phyloP scores from a whole-genome alignment of 2,888 invertebrate species.

The Elegia similella region DNA sequence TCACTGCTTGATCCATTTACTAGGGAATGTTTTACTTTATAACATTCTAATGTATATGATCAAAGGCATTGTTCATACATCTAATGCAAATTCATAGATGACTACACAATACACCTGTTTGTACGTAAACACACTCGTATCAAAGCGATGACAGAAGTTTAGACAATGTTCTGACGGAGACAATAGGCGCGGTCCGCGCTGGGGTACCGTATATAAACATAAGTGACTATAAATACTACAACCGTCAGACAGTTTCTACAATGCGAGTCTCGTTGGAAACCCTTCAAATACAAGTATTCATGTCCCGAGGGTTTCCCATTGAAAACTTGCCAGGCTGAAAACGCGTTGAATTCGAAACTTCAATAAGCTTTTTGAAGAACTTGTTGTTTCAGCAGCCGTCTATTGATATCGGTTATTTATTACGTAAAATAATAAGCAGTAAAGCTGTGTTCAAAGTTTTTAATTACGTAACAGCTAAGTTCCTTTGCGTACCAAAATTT shows the following conservation, averaged over 20 bases:
- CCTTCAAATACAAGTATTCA: slow-evolving; percentile 8
- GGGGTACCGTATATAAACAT: not conserved
- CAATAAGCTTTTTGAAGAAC: not conserved
- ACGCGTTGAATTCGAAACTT: slow-evolving; percentile 11
- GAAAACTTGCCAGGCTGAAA: slow-evolving; percentile 15
- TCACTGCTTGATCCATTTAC: not conserved
- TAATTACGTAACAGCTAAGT: no score
- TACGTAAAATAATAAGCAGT: not conserved
- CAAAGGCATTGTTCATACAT: not conserved
- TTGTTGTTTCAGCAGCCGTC: not conserved
- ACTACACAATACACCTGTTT: slow-evolving; percentile 2
- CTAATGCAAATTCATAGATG: not conserved
- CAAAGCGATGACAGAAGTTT: slow-evolving; percentile 22
- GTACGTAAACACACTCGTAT: not conserved
- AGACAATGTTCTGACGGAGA: slow-evolving; percentile 25
- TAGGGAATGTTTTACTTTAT: not conserved
- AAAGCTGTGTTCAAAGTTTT: not conserved
- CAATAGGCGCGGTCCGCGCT: slow-evolving; percentile 21
- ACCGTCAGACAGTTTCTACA: slow-evolving; percentile 23
- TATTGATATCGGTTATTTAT: not conserved
- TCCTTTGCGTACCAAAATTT: no score
- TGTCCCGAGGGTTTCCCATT: slow-evolving; percentile 11
- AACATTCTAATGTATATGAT: not conserved
- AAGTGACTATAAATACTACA: slow-evolving; percentile 10
- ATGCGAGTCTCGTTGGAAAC: slow-evolving; percentile 18